phyloP scores from a whole-genome alignment of 2,888 invertebrate species.

The Scelioninae gen. 2 region DNA sequence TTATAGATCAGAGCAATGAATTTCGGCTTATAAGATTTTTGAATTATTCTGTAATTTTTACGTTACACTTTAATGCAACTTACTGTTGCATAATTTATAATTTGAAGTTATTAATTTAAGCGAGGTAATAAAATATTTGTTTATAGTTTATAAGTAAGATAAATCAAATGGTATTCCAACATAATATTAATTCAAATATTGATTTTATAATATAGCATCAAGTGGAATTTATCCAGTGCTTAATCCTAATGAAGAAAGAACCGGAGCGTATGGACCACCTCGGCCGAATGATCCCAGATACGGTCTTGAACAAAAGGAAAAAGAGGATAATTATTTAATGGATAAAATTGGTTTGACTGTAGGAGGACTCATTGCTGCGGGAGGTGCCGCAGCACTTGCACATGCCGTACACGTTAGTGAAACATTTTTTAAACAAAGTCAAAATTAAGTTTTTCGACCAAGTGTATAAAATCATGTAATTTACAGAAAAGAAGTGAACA shows the following conservation, averaged over 20 bases:
- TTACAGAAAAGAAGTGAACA: conserved; percentile 67
- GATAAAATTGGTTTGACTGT: conserved; percentile 73
- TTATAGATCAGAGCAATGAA: too few relatives aligned
- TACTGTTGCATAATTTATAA: too few relatives aligned
- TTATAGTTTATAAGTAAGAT: too few relatives aligned
- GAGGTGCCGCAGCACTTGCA: conserved; percentile 73
- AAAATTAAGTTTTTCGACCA: too few relatives aligned
- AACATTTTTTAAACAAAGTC: too few relatives aligned
- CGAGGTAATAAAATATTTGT: too few relatives aligned
- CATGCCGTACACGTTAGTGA: conserved; percentile 69
- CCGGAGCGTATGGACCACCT: conserved; percentile 65
- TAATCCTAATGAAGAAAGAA: conserved; percentile 62
- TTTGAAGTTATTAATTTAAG: too few relatives aligned
- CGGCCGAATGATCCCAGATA: conserved; percentile 64
- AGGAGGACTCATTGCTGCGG: conserved; percentile 72
- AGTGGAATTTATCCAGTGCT: conserved; percentile 72
- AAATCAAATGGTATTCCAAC: too few relatives aligned
- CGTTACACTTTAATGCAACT: too few relatives aligned
- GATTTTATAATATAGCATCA: conserved; percentile 63
- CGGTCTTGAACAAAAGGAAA: conserved; percentile 64
- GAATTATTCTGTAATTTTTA: too few relatives aligned
- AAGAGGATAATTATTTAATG: conserved; percentile 68
- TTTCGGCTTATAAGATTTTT: too few relatives aligned
- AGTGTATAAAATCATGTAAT: conserved; percentile 4
- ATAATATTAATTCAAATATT: background rate